These are phyloP conservation scores for Rotaria socialis DNA, from an alignment of 2,888 invertebrate species.

Conservation along the genomic window DNA sequence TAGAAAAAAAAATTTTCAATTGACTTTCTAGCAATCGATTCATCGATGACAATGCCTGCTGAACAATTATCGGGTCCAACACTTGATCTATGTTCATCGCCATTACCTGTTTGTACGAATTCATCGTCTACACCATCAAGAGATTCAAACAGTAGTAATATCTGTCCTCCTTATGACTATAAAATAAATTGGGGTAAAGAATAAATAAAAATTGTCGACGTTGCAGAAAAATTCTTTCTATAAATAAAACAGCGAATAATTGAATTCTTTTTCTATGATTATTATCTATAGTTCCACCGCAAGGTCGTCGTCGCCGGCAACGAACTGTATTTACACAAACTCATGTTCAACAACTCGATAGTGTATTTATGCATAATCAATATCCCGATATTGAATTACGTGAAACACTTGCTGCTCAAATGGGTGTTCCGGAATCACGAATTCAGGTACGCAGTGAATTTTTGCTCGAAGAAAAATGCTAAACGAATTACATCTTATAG, in stretches of 20 bases:
- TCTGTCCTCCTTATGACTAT: background rate
- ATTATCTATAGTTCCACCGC: constrained; percentile 5
- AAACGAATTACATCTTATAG: background rate
- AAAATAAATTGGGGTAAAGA: background rate
- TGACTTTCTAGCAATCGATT: background rate
- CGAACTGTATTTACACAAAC: background rate
- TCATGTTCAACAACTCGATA: background rate
- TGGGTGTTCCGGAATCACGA: constrained; percentile 27
- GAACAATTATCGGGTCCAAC: background rate
- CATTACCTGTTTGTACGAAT: background rate
- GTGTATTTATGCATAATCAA: constrained; percentile 12
- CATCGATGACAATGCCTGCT: background rate
- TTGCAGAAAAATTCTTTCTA: background rate
- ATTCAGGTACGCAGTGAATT: background rate
- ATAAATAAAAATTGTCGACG: background rate
- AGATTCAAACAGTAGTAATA: background rate
- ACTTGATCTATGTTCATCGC: background rate
- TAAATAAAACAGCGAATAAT: background rate
- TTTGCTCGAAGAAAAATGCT: background rate
- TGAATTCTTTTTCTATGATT: background rate
- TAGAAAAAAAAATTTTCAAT: no score
- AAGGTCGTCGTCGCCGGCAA: constrained; percentile 21
- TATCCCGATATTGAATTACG: constrained; percentile 14
- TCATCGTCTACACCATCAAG: background rate
- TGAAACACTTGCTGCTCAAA: background rate